Base-by-base conservation (phyloP, 2,888 invertebrate species). In the Alcis repandata region DNA sequence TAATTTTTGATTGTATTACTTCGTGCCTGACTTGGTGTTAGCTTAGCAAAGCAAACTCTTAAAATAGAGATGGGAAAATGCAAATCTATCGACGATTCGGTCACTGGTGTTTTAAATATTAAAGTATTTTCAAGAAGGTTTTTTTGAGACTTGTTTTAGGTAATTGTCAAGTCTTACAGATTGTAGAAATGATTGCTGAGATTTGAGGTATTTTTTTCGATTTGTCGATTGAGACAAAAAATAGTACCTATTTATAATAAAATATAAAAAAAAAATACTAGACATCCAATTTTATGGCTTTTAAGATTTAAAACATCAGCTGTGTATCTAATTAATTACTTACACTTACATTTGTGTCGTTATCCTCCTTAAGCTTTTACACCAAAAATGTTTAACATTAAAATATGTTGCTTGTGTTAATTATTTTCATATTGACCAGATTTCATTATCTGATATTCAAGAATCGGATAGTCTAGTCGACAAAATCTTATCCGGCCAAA, bases 1-100 rank as follows among this genome's bases (percentile, higher is more conserved):
- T 51, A 49, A 59, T 59, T 49, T 49, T 41, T 59, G 49, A 49
- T 59, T 59, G 49, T 41, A 41, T 59, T 59, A 59, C 49, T 51
- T 59, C 38, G 48, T 49, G 49, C 49, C 9, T 49, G 40, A 51
- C 40, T 49, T 20, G 49, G 22, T 48, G 58, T 49, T 58, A 48
- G 40, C 40, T 53, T 53, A 27, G 38, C 53, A 27, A 41, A 40
- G 59, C 49, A 49, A 59, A 59, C 40, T 59, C 19, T 41, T 38
- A 32, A 40, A 51, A 19, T 59, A 49, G 49, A 49, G 59, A 51
- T 53, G 53, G 0, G 53, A 53, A 40, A 40, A 36, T n/a, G 19
- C 9, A 13, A 51, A 20, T 6, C 51, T 1, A 49, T 33, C 11
- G 10, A 6, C 2, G 3, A 27, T 2, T 27, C 48, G 32, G 36